These are phyloP conservation scores for Amblyteles armatorius DNA, from an alignment of 2,888 invertebrate species.

Conservation along the genomic window DNA sequence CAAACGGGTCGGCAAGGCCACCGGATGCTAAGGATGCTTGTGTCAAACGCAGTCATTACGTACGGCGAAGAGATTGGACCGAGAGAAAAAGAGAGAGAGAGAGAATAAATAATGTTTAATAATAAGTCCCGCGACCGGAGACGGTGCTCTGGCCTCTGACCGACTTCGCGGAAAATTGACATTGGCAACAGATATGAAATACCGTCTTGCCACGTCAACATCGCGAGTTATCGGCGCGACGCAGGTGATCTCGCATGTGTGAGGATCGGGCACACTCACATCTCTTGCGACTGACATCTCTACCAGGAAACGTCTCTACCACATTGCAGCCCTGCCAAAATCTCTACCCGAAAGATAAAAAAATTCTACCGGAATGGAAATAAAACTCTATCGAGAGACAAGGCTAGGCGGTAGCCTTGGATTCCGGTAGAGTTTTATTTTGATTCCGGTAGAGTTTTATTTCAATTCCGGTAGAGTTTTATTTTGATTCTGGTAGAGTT, in stretches of 20 bases:
- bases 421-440: too few relatives aligned
- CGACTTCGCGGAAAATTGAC: constrained; percentile 58
- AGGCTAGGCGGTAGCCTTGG: too few relatives aligned
- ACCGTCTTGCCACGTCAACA: constrained; percentile 9
- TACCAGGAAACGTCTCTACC: too few relatives aligned
- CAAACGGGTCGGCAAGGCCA: constrained; percentile 71
- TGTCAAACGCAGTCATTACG: constrained; percentile 72
- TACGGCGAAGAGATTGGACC: constrained; percentile 46
- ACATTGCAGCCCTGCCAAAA: too few relatives aligned
- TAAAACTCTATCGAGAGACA: too few relatives aligned
- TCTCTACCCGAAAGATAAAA: too few relatives aligned
- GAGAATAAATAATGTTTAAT: constrained; percentile 69
- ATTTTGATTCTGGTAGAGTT: too few relatives aligned
- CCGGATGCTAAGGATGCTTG: constrained; percentile 67
- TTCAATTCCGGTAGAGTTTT: too few relatives aligned
- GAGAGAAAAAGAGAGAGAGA: constrained; percentile 57
- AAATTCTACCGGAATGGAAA: too few relatives aligned
- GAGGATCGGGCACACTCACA: too few relatives aligned
- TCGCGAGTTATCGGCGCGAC: constrained; percentile 14
- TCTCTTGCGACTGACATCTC: too few relatives aligned
- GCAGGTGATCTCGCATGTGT: not conserved
- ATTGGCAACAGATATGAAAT: constrained; percentile 12
- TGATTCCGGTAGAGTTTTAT: too few relatives aligned
- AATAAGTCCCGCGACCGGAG: constrained; percentile 48
- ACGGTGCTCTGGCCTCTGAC: constrained; percentile 63